phyloP scores from a whole-genome alignment of 2,888 invertebrate species.

The Siphonodentalium dalli region DNA sequence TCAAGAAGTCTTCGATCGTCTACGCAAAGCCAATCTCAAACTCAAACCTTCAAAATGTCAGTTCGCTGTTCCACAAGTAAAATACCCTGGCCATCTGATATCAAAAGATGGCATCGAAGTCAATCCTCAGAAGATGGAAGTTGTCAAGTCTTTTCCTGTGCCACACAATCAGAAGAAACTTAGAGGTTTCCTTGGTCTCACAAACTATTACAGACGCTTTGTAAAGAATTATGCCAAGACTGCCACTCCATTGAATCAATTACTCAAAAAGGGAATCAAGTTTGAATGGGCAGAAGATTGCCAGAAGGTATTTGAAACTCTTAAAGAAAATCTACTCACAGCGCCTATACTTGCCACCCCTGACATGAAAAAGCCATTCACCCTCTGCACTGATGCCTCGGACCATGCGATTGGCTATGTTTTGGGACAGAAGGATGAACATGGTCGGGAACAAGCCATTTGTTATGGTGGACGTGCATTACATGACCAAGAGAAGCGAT shows the following conservation, averaged over 20 bases:
- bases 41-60: slow-evolving; percentile 31
- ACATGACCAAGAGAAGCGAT: slow-evolving; percentile 17
- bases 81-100: slow-evolving; percentile 26
- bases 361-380: slow-evolving; percentile 29
- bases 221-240: slow-evolving; percentile 17
- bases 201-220: slow-evolving; percentile 24
- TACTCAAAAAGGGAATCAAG: slow-evolving; percentile 12
- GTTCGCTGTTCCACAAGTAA: slow-evolving; percentile 20
- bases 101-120: slow-evolving; percentile 20
- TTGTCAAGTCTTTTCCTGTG: slow-evolving; percentile 12
- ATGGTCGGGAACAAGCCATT: slow-evolving; percentile 17
- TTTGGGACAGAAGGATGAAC: slow-evolving; percentile 25
- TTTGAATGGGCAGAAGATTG: slow-evolving; percentile 22
- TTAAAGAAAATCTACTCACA: slow-evolving; percentile 37
- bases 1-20: slow-evolving; percentile 20
- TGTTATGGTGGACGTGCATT: slow-evolving; percentile 28
- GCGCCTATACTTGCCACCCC: slow-evolving; percentile 32
- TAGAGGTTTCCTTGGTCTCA: slow-evolving; percentile 15
- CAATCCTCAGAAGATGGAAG: slow-evolving; percentile 17
- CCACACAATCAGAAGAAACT: slow-evolving; percentile 20
- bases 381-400: slow-evolving; percentile 30
- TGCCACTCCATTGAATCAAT: slow-evolving; percentile 16
- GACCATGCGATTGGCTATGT: slow-evolving; percentile 26
- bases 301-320: slow-evolving; percentile 15
- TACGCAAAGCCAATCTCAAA: slow-evolving; percentile 24